phyloP scores from a whole-genome alignment of 1,140 invertebrate species.

The Samia ricini region DNA sequence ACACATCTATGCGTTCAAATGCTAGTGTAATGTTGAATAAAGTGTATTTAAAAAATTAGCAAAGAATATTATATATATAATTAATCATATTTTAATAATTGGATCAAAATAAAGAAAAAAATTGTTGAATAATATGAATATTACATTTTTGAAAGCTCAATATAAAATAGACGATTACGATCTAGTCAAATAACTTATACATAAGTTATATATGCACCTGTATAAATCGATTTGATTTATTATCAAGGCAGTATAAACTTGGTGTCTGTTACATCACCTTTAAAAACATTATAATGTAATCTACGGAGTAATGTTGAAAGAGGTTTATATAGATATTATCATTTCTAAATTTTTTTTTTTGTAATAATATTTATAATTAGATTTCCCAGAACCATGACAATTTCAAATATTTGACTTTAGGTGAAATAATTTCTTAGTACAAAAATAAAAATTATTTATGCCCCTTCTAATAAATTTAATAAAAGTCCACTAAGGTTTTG shows the following conservation, averaged over 20 bases:
- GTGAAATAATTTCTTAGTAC: not conserved
- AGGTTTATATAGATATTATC: not conserved
- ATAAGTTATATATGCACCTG: not conserved
- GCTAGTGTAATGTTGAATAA: not conserved
- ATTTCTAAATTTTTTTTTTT: not conserved
- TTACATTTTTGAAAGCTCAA: not conserved
- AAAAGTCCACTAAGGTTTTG: not conserved
- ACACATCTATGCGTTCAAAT: not conserved
- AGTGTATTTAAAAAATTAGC: not conserved
- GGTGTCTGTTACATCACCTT: not conserved
- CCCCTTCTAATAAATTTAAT: not conserved
- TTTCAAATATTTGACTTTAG: not conserved
- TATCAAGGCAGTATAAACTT: not conserved
- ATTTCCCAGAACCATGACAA: too few relatives aligned
- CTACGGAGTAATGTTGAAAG: not conserved
- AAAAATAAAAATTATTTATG: not conserved
- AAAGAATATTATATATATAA: not conserved
- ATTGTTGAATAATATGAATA: constrained; percentile 1
- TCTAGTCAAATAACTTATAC: not conserved
- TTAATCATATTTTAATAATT: not conserved
- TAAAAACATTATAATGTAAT: not conserved
- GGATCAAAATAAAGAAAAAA: not conserved
- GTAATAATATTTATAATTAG: too few relatives aligned
- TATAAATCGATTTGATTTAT: not conserved
- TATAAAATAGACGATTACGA: not conserved